phyloP scores from a whole-genome alignment of 2,888 invertebrate species.

The Tanytarsus gracilentus region DNA sequence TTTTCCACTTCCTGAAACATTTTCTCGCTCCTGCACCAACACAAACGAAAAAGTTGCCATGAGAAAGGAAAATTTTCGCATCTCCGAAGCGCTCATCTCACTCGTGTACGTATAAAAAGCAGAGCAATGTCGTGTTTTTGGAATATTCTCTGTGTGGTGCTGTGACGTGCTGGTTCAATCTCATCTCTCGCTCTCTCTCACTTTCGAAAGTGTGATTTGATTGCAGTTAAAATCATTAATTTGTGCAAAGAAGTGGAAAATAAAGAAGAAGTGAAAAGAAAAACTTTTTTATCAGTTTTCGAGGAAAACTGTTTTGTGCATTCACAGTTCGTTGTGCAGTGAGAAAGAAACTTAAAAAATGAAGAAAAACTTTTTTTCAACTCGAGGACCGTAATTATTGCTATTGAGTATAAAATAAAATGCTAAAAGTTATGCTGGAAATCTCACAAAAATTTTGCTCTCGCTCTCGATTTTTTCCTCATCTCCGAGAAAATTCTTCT shows the following conservation, averaged over 20 bases:
- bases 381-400: not conserved
- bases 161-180: not conserved
- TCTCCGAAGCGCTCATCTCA: constrained; percentile 15
- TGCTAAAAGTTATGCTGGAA: not conserved
- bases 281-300: not conserved
- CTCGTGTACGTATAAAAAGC: constrained; percentile 21
- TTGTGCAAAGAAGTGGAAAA: not conserved
- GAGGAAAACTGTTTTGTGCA: not conserved
- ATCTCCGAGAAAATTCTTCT: not conserved
- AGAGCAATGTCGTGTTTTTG: constrained; percentile 13
- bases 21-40: not conserved
- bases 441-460: not conserved
- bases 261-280: not conserved
- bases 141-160: constrained; percentile 27
- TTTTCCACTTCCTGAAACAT: constrained; percentile 11
- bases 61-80: constrained; percentile 2
- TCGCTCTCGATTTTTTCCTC: not conserved
- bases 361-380: no score
- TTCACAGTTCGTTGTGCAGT: not conserved
- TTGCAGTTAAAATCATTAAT: not conserved
- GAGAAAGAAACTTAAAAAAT: not conserved
- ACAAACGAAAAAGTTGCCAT: not conserved
- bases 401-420: no score
- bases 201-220: not conserved
- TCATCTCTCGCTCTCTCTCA: not conserved